Base-by-base conservation (phyloP, 1,140 invertebrate species). In the Drosophila busckii region DNA sequence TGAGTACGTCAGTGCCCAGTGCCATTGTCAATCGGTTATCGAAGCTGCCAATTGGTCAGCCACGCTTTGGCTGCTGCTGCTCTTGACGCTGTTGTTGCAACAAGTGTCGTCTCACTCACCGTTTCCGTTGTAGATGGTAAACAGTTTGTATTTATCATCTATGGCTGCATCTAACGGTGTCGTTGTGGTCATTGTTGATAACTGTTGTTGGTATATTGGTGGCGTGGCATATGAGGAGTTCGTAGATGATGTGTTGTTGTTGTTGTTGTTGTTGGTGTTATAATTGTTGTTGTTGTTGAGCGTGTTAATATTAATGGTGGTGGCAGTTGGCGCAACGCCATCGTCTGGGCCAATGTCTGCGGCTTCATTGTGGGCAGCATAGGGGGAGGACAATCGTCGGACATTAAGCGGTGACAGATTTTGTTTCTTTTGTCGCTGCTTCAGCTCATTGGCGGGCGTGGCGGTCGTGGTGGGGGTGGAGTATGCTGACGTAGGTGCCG, bases 91-190 rank as follows among this genome's bases (percentile, higher is more conserved):
- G 16, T n/a, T 34, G 31, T n/a, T 37, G 41, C 22, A 4, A 12
- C 13, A 12, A 12, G 6, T 8, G 17, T 20, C 42, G 35, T 31
- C 32, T 8, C 61, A 87, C 85, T 87, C 85, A 87, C 85, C 85
- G 66, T 87, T 86, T 86, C 82, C 85, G 65, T 80, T 82, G 70
- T 82, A 87, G 58, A 87, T 87, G 56, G 85, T 86, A 84, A 84
- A 87, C 64, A 87, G 76, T 65, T 84, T 85, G 54, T 82, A 87
- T 84, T 87, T 87, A 76, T 87, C 85, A 80, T 86, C 85, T 58
- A 64, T 26, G 31, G 60, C 65, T 55, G 40, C 56, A 62, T 82
- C 76, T 62, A 82, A 58, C 28, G 75, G 75, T 56, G 78, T 83
- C 44, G 75, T 84, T 69, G 82, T 55, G 67, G 71, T 82, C 64